Conservation (phyloP, 2,797 vertebrate genomes). For the Alfaro cultratus region DNA sequence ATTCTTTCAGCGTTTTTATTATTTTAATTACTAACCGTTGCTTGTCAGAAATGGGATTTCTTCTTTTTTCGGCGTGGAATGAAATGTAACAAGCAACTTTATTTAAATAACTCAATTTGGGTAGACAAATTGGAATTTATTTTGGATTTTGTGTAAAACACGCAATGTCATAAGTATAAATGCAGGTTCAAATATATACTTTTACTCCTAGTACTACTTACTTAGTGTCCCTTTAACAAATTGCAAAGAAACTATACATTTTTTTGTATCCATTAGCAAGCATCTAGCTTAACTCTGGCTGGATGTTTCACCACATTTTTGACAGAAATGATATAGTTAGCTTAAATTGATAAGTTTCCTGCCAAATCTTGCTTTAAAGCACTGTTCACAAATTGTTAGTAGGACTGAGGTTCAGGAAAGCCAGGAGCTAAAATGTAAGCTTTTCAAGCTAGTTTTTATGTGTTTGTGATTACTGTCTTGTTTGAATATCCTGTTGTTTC, state of each 20-base stretch:
- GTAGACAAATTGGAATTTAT: not conserved
- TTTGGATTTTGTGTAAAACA: not conserved
- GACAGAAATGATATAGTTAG: not conserved
- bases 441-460: not conserved
- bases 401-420: not conserved
- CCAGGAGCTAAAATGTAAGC: not conserved
- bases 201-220: not conserved
- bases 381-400: not conserved
- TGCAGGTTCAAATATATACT: not conserved
- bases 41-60: not conserved
- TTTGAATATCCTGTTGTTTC: not conserved
- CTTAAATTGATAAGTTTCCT: not conserved
- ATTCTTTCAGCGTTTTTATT: not conserved
- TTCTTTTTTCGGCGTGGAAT: not conserved
- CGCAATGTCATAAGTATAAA: not conserved
- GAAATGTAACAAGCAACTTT: not conserved
- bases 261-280: not conserved
- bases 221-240: not conserved
- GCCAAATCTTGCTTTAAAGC: not conserved
- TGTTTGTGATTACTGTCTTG: not conserved
- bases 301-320: not conserved
- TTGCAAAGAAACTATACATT: not conserved
- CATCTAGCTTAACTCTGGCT: not conserved
- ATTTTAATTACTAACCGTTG: not conserved
- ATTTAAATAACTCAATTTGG: not conserved